Evolutionary conservation across 1,140 invertebrate genomes (phyloP).

Genomic region (Drosophila mojavensis): DNA sequence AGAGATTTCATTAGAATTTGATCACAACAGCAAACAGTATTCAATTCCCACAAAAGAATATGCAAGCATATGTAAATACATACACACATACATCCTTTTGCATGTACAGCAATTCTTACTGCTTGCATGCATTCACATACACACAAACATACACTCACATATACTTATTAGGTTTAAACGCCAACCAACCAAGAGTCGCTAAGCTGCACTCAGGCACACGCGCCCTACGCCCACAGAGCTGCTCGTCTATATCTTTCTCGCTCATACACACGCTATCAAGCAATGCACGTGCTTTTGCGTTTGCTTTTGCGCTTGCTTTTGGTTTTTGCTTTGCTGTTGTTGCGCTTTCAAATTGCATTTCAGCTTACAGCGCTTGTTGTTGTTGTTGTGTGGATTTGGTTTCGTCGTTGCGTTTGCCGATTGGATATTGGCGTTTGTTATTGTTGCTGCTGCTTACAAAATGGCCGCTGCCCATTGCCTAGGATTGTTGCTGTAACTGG

Average conservation of each 20-base stretch:
- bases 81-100: neutral
- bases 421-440: conserved; percentile 29
- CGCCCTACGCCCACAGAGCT: conserved; percentile 13
- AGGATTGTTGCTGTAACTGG: conserved; percentile 18
- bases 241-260: conserved; percentile 6
- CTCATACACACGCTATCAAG: neutral
- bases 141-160: neutral
- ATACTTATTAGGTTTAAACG: conserved; percentile 10
- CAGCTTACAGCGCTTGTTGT: neutral
- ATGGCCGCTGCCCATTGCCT: conserved; percentile 35
- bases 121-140: neutral
- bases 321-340: conserved; percentile 18
- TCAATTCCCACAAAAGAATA: conserved; percentile 5
- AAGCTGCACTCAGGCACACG: conserved; percentile 32
- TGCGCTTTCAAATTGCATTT: conserved; percentile 46
- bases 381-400: conserved; percentile 25
- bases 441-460: conserved; percentile 23
- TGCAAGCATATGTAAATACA: neutral
- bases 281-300: conserved; percentile 38
- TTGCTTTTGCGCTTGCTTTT: conserved; percentile 21
- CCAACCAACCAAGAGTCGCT: conserved; percentile 46
- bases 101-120: conserved; percentile 2
- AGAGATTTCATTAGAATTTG: neutral
- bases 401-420: conserved; percentile 31
- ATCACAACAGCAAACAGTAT: neutral